These are phyloP conservation scores for Cottus gobio DNA, from an alignment of 2,113 vertebrate species.

Conservation along the genomic window DNA sequence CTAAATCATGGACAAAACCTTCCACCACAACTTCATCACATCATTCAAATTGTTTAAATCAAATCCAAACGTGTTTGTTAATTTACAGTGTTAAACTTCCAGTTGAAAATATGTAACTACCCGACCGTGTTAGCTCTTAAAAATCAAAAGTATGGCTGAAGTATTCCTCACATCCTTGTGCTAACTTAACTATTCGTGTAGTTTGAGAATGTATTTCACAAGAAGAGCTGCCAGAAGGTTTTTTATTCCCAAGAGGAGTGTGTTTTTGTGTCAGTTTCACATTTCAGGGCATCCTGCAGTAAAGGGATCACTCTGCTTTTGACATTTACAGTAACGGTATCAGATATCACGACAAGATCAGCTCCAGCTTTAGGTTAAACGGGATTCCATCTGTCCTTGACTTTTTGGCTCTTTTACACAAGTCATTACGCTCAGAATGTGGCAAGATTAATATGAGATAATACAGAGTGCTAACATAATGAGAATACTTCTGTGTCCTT, in stretches of 20 bases:
- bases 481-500: conserved; percentile 75
- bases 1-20: background rate
- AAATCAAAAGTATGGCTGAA: background rate
- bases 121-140: background rate
- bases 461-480: conserved; percentile 69
- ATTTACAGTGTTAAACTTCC: background rate
- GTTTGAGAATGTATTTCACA: conserved; percentile 1
- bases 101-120: background rate
- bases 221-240: background rate
- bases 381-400: conserved; percentile 72
- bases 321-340: conserved; percentile 23
- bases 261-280: conserved; percentile 7
- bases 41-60: background rate
- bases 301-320: conserved; percentile 18
- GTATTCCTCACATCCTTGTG: background rate
- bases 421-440: conserved; percentile 73
- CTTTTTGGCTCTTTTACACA: conserved; percentile 67
- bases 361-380: conserved; percentile 38
- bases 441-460: conserved; percentile 77
- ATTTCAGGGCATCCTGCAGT: conserved; percentile 4
- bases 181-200: background rate
- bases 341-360: conserved; percentile 34
- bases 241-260: background rate
- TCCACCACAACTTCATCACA: background rate
- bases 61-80: background rate